Evolutionary conservation across 1,140 invertebrate genomes (phyloP).

Genomic region (Homarus americanus): DNA sequence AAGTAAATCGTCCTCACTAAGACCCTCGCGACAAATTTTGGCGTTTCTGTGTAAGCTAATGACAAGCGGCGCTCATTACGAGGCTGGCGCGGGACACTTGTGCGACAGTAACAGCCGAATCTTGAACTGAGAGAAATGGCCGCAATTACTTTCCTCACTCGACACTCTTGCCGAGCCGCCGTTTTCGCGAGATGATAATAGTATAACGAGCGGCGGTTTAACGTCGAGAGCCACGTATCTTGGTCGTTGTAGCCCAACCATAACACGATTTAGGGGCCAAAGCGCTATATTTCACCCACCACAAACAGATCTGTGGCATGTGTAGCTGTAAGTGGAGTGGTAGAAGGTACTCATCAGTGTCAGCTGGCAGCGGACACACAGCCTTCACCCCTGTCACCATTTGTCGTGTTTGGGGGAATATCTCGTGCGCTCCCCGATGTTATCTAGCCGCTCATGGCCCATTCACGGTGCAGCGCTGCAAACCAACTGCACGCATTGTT

Average conservation of each 20-base stretch:
- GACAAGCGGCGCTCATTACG: conserved; percentile 50
- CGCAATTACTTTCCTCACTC: conserved; percentile 35
- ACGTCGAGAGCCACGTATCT: conserved; percentile 12
- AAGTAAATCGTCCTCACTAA: conserved; percentile 38
- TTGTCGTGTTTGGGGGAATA: conserved; percentile 52
- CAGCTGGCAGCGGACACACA: conserved; percentile 33
- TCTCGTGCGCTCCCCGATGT: conserved; percentile 18
- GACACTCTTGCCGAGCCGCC: background rate
- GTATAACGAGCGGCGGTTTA: conserved; percentile 30
- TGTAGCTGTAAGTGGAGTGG: conserved; percentile 12
- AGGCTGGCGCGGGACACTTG: background rate
- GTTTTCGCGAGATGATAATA: conserved; percentile 4
- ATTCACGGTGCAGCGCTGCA: conserved; percentile 9
- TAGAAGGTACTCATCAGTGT: conserved; percentile 44
- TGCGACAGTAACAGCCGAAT: conserved; percentile 29
- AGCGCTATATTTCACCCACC: conserved; percentile 27
- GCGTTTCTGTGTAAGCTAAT: conserved; percentile 44
- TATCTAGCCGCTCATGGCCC: conserved; percentile 12
- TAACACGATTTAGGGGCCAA: background rate
- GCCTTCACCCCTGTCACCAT: conserved; percentile 41
- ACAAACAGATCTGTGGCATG: conserved; percentile 41
- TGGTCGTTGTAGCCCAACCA: background rate
- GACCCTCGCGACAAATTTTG: conserved; percentile 46
- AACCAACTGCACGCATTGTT: conserved; percentile 42
- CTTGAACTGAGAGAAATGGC: conserved; percentile 4